Evolutionary conservation across 2,113 vertebrate genomes (phyloP).

Genomic region (Tetrao urogallus): DNA sequence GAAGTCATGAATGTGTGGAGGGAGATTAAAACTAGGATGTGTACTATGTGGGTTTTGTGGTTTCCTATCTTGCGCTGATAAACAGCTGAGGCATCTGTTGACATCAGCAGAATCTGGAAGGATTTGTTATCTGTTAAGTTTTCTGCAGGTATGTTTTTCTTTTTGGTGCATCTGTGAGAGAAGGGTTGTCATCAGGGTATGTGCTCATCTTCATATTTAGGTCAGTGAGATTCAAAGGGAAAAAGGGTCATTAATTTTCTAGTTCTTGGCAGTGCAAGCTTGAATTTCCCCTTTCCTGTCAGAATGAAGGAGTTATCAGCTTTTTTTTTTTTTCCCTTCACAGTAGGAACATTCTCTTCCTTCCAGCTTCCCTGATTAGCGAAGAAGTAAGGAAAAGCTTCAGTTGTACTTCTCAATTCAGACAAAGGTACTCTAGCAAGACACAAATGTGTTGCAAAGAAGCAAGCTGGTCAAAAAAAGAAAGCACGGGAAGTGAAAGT

Average conservation of each 20-base stretch:
- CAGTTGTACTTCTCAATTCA: background rate
- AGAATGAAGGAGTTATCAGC: background rate
- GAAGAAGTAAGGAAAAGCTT: background rate
- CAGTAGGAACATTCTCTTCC: background rate
- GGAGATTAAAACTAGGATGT: background rate
- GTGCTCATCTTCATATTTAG: conserved; percentile 10
- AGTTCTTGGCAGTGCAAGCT: background rate
- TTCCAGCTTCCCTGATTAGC: background rate
- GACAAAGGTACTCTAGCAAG: background rate
- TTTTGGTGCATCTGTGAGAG: background rate
- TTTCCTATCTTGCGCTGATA: background rate
- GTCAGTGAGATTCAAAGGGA: conserved; percentile 8
- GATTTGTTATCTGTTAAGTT: background rate
- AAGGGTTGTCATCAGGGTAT: background rate
- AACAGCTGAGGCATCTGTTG: background rate
- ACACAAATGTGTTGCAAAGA: background rate
- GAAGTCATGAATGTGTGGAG: background rate
- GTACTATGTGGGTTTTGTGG: background rate
- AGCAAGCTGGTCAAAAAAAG: background rate
- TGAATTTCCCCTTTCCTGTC: background rate
- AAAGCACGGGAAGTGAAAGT: background rate
- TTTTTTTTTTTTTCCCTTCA: background rate
- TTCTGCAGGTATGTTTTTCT: background rate
- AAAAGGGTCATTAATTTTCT: conserved; percentile 39
- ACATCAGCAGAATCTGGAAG: background rate